A percentile compares a stretch with the other conserved stretches of the same genome.
phyloP scores from a whole-genome alignment of 1,140 invertebrate species.

The Eulimnadia texana region DNA sequence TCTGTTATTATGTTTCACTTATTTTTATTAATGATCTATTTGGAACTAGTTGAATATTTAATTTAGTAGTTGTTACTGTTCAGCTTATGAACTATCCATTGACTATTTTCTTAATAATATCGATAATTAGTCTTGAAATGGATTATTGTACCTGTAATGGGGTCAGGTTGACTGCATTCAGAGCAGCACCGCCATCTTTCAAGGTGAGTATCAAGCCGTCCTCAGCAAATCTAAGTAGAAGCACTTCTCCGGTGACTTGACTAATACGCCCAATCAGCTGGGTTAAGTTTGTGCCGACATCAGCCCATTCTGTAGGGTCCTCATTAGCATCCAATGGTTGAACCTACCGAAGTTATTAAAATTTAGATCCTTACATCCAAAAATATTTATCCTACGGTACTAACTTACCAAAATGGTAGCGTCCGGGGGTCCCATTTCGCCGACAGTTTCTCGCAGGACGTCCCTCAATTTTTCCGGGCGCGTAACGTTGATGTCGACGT shows the following conservation, averaged over 20 bases:
- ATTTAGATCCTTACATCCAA: too few species aligned
- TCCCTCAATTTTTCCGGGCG: constrained; percentile 51
- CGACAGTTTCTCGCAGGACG: constrained; percentile 71
- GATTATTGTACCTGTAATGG: constrained; percentile 25
- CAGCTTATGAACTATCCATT: too few species aligned
- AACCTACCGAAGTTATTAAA: too few species aligned
- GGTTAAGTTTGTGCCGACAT: constrained; percentile 38
- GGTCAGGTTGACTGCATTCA: constrained; percentile 50
- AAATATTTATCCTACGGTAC: too few species aligned
- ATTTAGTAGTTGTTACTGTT: too few species aligned
- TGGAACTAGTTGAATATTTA: too few species aligned
- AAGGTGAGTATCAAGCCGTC: constrained; percentile 79
- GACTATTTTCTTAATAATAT: too few species aligned
- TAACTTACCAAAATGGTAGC: constrained; percentile 80
- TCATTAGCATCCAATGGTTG: constrained; percentile 18
- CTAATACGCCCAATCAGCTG: not conserved
- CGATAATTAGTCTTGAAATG: constrained; percentile 27
- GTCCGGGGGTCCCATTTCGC: constrained; percentile 82
- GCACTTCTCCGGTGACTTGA: constrained; percentile 61
- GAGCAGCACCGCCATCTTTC: constrained; percentile 62
- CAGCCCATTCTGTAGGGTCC: constrained; percentile 29
- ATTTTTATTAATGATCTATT: too few species aligned
- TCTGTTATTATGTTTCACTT: too few species aligned
- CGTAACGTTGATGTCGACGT: constrained; percentile 68
- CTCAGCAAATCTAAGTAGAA: constrained; percentile 81